Percentiles rank a stretch among this genome's conserved stretches.
Conservation (phyloP, 1,140 invertebrate genomes). For the Gerris buenoi region DNA sequence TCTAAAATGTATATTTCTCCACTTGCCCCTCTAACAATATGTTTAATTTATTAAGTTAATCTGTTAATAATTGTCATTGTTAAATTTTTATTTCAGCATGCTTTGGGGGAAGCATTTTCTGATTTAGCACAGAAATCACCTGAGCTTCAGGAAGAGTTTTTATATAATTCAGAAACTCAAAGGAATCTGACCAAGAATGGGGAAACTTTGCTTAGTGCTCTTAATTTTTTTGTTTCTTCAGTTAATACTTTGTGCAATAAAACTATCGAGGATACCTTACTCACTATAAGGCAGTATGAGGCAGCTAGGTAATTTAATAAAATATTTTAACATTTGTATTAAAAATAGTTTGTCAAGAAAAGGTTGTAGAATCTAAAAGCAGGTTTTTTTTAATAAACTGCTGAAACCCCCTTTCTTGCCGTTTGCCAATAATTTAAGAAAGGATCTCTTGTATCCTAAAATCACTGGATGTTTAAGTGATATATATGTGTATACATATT, state of each 20-base stretch:
- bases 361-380: too few species aligned
- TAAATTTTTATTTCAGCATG: conserved; percentile 37
- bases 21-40: background rate
- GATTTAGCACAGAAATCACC: conserved; percentile 87
- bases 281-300: conserved; percentile 87
- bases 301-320: conserved; percentile 75
- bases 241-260: conserved; percentile 90
- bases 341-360: too few species aligned
- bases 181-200: conserved; percentile 85
- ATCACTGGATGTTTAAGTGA: too few species aligned
- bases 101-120: conserved; percentile 79
- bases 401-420: too few species aligned
- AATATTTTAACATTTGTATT: too few species aligned
- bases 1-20: background rate
- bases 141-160: conserved; percentile 85
- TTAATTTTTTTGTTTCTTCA: conserved; percentile 91
- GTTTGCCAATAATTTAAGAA: too few species aligned
- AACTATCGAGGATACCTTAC: conserved; percentile 89
- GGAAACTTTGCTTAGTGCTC: conserved; percentile 72
- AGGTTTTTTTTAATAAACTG: too few species aligned
- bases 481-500: too few species aligned
- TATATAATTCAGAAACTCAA: conserved; percentile 90
- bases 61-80: background rate
- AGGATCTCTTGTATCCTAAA: too few species aligned
- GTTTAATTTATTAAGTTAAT: background rate